These are phyloP conservation scores for Anadara kagoshimensis DNA, from an alignment of 1,140 invertebrate species.

Conservation along the genomic window DNA sequence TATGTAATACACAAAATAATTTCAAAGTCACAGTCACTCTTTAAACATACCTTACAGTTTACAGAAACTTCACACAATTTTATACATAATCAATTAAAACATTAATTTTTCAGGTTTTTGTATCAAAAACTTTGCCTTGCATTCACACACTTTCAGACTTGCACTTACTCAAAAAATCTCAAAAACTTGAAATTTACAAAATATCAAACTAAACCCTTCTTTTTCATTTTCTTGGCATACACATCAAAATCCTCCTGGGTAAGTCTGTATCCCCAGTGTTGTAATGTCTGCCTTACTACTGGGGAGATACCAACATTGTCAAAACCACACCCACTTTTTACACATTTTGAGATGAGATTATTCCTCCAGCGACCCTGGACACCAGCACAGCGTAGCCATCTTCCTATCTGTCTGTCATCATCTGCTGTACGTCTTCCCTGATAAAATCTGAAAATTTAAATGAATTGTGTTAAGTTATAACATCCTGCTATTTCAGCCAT, in stretches of 20 bases:
- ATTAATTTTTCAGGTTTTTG: no score
- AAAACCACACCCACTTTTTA: slow-evolving; percentile 45
- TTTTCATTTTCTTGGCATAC: slow-evolving; percentile 47
- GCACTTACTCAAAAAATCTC: no score
- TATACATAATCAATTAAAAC: no score
- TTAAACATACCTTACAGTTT: no score
- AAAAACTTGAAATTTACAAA: no score
- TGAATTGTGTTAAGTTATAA: no score
- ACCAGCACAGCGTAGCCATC: slow-evolving; percentile 61
- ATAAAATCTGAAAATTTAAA: slow-evolving; percentile 52
- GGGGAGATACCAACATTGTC: slow-evolving; percentile 54
- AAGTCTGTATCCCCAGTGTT: slow-evolving; percentile 61
- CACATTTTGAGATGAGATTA: slow-evolving; percentile 62
- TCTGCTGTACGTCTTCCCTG: slow-evolving; percentile 55
- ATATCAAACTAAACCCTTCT: slow-evolving; percentile 34
- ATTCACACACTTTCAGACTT: no score
- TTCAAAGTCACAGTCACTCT: no score
- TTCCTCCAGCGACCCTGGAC: slow-evolving; percentile 54
- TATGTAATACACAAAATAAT: no score
- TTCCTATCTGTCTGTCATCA: slow-evolving; percentile 60
- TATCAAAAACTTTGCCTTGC: no score
- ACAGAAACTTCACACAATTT: no score
- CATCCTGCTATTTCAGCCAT: no score
- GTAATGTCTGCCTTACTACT: slow-evolving; percentile 60
- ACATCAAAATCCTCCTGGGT: slow-evolving; percentile 56